Evolutionary conservation across 1,140 invertebrate species (phyloP).

Genomic region (Panagrolaimus sp.): DNA sequence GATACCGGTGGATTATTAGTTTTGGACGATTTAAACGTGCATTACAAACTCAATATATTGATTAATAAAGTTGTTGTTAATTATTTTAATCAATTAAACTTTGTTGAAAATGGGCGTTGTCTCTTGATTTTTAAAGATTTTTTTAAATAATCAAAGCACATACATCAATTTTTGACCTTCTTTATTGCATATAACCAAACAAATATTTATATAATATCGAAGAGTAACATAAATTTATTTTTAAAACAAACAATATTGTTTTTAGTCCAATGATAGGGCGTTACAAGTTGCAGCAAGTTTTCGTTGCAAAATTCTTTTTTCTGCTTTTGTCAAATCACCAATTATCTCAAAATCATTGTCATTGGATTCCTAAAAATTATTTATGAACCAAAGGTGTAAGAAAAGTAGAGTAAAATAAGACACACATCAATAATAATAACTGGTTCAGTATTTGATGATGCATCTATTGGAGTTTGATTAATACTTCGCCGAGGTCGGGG

Average conservation of each 20-base stretch:
- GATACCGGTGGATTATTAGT: too few relatives aligned
- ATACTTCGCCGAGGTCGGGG: background rate
- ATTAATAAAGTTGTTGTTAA: too few relatives aligned
- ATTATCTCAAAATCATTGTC: background rate
- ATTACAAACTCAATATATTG: too few relatives aligned
- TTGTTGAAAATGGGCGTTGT: too few relatives aligned
- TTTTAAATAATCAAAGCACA: too few relatives aligned
- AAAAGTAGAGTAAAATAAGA: too few relatives aligned
- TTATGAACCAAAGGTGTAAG: background rate
- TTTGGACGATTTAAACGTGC: too few relatives aligned
- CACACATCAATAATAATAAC: conserved; percentile 5
- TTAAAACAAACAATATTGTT: background rate
- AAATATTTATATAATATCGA: background rate
- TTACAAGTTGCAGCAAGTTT: conserved; percentile 11
- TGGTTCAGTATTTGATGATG: background rate
- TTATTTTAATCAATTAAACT: too few relatives aligned
- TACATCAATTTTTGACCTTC: too few relatives aligned
- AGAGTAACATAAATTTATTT: background rate
- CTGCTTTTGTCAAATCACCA: background rate
- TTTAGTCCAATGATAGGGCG: background rate
- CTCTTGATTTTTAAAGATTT: too few relatives aligned
- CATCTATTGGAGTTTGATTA: background rate
- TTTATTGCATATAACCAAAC: too few relatives aligned
- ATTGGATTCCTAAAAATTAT: background rate
- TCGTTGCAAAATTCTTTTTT: conserved; percentile 9